Conservation (phyloP, 2,888 invertebrate species). For the Megamerina dolium region DNA sequence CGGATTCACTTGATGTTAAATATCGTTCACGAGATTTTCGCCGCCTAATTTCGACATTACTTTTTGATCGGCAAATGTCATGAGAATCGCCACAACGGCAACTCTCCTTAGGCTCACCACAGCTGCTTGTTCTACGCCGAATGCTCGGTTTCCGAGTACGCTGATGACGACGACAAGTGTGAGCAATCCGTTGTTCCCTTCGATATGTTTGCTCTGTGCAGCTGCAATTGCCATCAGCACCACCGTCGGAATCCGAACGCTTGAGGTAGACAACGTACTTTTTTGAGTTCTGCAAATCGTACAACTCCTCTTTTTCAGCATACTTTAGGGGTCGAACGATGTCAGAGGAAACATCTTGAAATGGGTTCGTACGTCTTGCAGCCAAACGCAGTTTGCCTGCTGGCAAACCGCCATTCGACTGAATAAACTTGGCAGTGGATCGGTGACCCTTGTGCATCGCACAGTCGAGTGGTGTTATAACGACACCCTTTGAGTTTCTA, state of each 20-base stretch:
- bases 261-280: constrained; percentile 44
- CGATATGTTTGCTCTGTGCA: constrained; percentile 42
- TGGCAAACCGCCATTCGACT: constrained; percentile 82
- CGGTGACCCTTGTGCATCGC: constrained; percentile 80
- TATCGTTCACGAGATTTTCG: constrained; percentile 38
- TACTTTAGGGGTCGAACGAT: constrained; percentile 45
- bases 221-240: constrained; percentile 29
- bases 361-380: constrained; percentile 43
- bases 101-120: constrained; percentile 38
- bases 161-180: constrained; percentile 38
- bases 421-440: constrained; percentile 87
- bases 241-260: constrained; percentile 40
- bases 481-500: constrained; percentile 73
- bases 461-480: constrained; percentile 87
- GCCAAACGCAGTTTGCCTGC: constrained; percentile 59
- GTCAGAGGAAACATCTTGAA: constrained; percentile 39
- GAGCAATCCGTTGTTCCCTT: constrained; percentile 38
- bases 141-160: constrained; percentile 28
- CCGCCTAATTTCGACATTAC: constrained; percentile 46
- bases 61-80: constrained; percentile 48
- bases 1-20: constrained; percentile 45
- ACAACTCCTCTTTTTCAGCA: constrained; percentile 43
- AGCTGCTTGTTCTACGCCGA: constrained; percentile 44
- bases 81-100: constrained; percentile 31
- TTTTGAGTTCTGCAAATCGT: constrained; percentile 40